Base-by-base conservation (phyloP, 2,888 invertebrate genomes). In the Campopleginae sp. region DNA sequence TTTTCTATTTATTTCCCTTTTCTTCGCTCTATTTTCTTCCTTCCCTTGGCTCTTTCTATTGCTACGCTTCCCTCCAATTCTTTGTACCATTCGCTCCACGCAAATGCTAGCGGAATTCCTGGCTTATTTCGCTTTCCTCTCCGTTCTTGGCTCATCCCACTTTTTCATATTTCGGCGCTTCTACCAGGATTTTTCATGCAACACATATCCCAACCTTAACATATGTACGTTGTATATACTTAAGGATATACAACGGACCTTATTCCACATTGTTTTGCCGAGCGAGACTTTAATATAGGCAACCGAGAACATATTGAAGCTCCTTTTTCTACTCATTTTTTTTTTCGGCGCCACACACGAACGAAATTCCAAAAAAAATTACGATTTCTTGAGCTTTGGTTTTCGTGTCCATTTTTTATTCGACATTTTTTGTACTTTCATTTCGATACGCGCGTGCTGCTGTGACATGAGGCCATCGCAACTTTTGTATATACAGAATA, bases 1-100 rank as follows among this genome's bases (percentile, higher is more conserved):
- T 33, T 74, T 61, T 77, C 68, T 78, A 78, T 75, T 75, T 58
- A 5, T 58, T 27, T 31, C 31, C 46, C 48, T 54, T 46, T 78
- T 70, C 66, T 58, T 58, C 33, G 33, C n/a, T 44, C 46, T 61
- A 54, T 71, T 65, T 61, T 48, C 61, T 66, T 38, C 66, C 46
- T 38, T 46, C 44, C n/a, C 66, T 10, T 31, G 27, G 46, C n/a
- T 42, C 38, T 44, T n/a, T 44, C 10, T 38, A 31, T 31, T 44
- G 23, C 27, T 48, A 27, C 33, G 46, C 33, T 78, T 46, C 61
- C 42, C 66, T 75, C 66, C 46, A 48, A 68, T 46, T 75, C 44
- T 48, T 51, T 17, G 46, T 66, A 38, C 19, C 48, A 8, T 61
- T 68, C 23, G 14, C 42, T 42, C 8, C 31, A n/a, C n/a, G n/a